These are phyloP conservation scores for Acrocephalus scirpaceus DNA, from an alignment of 2,797 vertebrate genomes.

Conservation along the genomic window DNA sequence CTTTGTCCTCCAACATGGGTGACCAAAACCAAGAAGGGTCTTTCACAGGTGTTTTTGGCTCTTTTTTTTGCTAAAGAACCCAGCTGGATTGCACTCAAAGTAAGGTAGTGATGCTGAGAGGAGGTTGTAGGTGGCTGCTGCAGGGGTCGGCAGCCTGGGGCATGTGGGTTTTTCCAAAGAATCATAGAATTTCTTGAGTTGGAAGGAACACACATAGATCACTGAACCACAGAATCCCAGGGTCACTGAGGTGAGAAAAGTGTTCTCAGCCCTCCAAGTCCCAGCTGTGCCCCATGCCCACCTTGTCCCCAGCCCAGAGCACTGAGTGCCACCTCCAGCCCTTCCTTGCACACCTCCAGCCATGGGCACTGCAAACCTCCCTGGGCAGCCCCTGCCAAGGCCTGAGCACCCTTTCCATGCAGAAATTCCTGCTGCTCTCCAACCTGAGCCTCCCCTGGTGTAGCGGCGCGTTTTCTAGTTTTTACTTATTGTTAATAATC, in stretches of 20 bases:
- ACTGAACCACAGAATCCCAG: neutral
- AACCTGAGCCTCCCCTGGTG: neutral
- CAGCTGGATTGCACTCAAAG: neutral
- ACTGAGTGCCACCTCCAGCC: neutral
- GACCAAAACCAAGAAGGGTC: neutral
- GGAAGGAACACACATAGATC: neutral
- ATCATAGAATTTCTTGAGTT: neutral
- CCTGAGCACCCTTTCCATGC: neutral
- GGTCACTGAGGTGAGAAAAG: accelerated
- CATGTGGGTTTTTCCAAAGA: neutral
- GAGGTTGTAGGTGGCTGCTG: neutral
- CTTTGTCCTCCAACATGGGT: neutral
- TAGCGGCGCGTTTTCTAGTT: no score
- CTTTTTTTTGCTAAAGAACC: neutral
- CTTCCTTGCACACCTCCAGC: neutral
- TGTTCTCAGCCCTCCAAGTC: neutral
- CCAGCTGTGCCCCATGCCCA: accelerated
- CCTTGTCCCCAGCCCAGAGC: neutral
- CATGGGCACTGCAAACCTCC: neutral
- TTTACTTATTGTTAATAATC: no score
- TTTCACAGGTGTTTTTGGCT: accelerated
- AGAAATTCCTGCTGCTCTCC: neutral
- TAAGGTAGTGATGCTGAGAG: neutral
- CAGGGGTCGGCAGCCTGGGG: accelerated
- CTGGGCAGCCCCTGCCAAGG: neutral